phyloP scores from a whole-genome alignment of 2,113 vertebrate genomes.

The Gasterosteus nipponicus region DNA sequence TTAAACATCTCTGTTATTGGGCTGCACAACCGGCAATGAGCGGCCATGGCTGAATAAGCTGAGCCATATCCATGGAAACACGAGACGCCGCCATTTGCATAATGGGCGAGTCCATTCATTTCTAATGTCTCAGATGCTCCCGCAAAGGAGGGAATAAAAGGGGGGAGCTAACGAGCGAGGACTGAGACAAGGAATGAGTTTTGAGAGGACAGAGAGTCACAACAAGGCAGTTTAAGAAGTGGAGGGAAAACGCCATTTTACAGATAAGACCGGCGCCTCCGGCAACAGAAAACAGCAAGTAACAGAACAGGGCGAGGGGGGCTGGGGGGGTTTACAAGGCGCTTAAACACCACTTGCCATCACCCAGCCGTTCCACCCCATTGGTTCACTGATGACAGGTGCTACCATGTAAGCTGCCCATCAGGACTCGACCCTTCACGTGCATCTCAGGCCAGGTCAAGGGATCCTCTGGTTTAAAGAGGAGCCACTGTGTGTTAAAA shows the following conservation, averaged over 20 bases:
- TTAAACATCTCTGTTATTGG: slow-evolving; percentile 40
- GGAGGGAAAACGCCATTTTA: slow-evolving; percentile 19
- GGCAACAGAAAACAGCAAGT: slow-evolving; percentile 33
- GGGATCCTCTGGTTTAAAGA: background rate
- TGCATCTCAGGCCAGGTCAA: background rate
- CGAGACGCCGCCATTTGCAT: slow-evolving; percentile 31
- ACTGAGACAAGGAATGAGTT: background rate
- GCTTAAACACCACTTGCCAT: background rate
- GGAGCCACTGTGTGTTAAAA: background rate
- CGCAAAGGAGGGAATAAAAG: slow-evolving; percentile 21
- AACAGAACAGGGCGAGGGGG: background rate
- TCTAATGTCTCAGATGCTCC: slow-evolving; percentile 29
- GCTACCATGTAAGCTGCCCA: background rate
- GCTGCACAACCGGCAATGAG: slow-evolving; percentile 30
- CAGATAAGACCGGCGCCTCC: slow-evolving; percentile 41
- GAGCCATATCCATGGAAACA: slow-evolving; percentile 36
- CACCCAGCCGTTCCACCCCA: background rate
- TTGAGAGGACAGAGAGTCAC: slow-evolving; percentile 25
- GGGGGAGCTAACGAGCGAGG: slow-evolving; percentile 26
- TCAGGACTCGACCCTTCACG: background rate
- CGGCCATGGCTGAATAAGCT: slow-evolving; percentile 29
- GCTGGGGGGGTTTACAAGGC: background rate
- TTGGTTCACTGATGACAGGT: background rate
- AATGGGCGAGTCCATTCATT: slow-evolving; percentile 39
- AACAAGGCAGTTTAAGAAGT: slow-evolving; percentile 13